These are phyloP conservation scores for Opisthocomus hoazin DNA, from an alignment of 2,113 vertebrate species.

Conservation along the genomic window DNA sequence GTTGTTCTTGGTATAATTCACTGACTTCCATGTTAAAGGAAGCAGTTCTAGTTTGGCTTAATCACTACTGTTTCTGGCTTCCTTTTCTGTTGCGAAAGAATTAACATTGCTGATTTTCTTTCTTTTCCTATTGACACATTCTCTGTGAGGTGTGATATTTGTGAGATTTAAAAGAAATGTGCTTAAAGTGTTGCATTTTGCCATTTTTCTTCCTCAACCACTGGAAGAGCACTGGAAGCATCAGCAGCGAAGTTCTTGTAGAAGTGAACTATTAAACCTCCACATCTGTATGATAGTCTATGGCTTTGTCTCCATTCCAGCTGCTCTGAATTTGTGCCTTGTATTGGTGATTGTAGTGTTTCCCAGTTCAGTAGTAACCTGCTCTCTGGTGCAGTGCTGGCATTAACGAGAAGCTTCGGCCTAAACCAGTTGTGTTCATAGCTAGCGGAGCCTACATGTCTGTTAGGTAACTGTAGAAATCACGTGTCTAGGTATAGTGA, in stretches of 20 bases:
- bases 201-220: not conserved
- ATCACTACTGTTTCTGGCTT: not conserved
- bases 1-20: not conserved
- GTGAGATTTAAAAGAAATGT: not conserved
- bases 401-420: not conserved
- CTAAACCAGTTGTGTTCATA: not conserved
- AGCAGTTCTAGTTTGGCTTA: not conserved
- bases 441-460: not conserved
- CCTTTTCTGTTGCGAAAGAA: not conserved
- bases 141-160: not conserved
- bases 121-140: not conserved
- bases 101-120: not conserved
- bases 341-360: not conserved
- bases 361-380: not conserved
- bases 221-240: not conserved
- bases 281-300: fast-evolving
- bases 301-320: not conserved
- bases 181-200: too few relatives aligned
- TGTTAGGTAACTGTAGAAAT: not conserved
- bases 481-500: fast-evolving
- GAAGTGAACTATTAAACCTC: not conserved
- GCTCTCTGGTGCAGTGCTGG: not conserved
- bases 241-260: not conserved
- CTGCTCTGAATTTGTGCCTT: not conserved
- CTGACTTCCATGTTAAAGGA: not conserved